A percentile compares a stretch with the other conserved stretches of the same genome.
These are phyloP conservation scores for Nipponacmea schrenckii DNA, from an alignment of 2,888 invertebrate species.

Conservation along the genomic window DNA sequence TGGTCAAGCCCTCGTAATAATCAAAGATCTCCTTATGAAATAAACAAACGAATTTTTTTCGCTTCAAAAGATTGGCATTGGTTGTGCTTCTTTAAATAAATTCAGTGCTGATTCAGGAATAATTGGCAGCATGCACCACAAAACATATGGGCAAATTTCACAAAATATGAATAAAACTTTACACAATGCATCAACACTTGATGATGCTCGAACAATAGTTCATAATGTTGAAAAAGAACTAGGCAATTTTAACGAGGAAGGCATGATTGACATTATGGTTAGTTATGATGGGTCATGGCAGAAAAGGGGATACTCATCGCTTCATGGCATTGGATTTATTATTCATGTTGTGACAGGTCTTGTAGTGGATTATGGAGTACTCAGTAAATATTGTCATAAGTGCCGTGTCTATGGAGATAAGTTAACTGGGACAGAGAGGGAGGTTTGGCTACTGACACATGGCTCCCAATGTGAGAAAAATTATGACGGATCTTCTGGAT, in stretches of 20 bases:
- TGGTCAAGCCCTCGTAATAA: not conserved
- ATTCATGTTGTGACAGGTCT: slow-evolving; percentile 9
- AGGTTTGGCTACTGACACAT: not conserved
- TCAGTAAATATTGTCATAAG: slow-evolving; percentile 4
- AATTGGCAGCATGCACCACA: not conserved
- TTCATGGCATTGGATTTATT: not conserved
- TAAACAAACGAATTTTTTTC: not conserved
- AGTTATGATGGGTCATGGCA: not conserved
- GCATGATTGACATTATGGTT: not conserved
- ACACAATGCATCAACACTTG: not conserved
- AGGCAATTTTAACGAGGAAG: not conserved
- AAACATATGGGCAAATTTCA: not conserved
- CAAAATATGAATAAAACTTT: not conserved
- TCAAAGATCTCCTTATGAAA: not conserved
- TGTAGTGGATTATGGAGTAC: slow-evolving; percentile 6
- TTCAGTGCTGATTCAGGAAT: not conserved
- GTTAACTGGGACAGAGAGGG: not conserved
- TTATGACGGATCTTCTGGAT: not conserved
- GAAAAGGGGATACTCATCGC: slow-evolving; percentile 2
- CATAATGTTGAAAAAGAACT: not conserved
- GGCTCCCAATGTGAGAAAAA: not conserved
- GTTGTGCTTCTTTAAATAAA: not conserved
- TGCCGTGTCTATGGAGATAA: not conserved
- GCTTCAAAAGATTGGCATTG: not conserved
- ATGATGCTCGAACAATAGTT: not conserved